These are phyloP conservation scores for Mesitornis unicolor DNA, from an alignment of 2,113 vertebrate species.

Conservation along the genomic window DNA sequence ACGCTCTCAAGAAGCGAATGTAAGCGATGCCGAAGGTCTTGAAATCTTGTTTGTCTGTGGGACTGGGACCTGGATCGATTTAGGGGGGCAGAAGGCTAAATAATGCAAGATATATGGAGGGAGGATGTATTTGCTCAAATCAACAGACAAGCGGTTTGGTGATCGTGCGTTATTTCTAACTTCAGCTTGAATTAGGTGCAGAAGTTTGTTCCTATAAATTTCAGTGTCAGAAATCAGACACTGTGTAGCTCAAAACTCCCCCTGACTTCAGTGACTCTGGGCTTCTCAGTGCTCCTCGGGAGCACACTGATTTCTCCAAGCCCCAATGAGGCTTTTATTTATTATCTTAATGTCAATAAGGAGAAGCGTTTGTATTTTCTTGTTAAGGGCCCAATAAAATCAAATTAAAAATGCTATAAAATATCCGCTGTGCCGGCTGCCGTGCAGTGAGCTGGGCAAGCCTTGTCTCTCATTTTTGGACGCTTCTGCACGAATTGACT, in stretches of 20 bases:
- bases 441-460: neutral
- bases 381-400: neutral
- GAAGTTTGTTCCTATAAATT: neutral
- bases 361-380: neutral
- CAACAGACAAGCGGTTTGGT: neutral
- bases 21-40: neutral
- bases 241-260: neutral
- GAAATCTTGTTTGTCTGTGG: neutral
- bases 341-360: neutral
- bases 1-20: neutral
- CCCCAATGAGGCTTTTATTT: slow-evolving; percentile 6
- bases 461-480: neutral
- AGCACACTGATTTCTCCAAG: neutral
- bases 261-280: neutral
- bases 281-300: neutral
- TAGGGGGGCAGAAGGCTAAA: neutral
- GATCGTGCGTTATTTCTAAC: neutral
- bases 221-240: neutral
- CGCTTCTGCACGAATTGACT: neutral
- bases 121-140: neutral
- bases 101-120: neutral
- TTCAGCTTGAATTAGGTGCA: neutral
- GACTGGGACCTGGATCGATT: fast-evolving
- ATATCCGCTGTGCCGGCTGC: neutral
- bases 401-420: neutral